A percentile compares a stretch with the other conserved stretches of the same genome.
Evolutionary conservation across 2,888 invertebrate species (phyloP).

Genomic region (Tetropium fuscum): DNA sequence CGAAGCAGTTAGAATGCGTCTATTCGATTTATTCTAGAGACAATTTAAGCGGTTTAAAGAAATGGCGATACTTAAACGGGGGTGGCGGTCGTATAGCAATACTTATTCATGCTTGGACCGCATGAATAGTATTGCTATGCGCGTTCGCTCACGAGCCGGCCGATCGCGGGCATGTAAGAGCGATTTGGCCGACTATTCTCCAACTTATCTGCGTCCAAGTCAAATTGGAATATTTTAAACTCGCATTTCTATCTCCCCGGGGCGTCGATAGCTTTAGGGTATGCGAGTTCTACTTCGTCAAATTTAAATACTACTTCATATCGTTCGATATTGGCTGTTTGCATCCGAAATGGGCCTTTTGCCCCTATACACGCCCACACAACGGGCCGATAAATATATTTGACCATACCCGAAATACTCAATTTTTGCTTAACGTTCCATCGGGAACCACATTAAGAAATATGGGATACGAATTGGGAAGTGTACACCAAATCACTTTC

Average conservation of each 20-base stretch:
- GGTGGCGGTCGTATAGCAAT: conserved; percentile 57
- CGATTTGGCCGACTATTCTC: conserved; percentile 42
- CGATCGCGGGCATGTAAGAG: conserved; percentile 30
- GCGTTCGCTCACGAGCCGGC: conserved; percentile 32
- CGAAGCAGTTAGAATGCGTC: conserved; percentile 50
- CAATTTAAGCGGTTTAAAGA: conserved; percentile 63
- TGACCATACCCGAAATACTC: conserved; percentile 7
- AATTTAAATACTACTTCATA: conserved; percentile 55
- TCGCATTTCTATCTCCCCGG: conserved; percentile 55
- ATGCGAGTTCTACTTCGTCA: conserved; percentile 45
- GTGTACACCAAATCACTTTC: too few relatives aligned
- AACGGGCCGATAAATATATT: neutral
- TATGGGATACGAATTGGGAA: conserved; percentile 21
- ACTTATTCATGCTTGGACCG: conserved; percentile 48
- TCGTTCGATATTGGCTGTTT: conserved; percentile 47
- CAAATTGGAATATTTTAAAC: conserved; percentile 64
- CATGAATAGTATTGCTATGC: too few relatives aligned
- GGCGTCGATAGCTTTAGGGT: conserved; percentile 52
- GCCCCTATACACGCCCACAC: conserved; percentile 2
- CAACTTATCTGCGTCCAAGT: conserved; percentile 62
- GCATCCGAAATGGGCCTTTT: conserved; percentile 24
- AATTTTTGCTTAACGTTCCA: conserved; percentile 7
- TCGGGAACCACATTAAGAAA: conserved; percentile 14
- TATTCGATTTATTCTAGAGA: conserved; percentile 63
- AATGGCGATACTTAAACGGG: conserved; percentile 61